Evolutionary conservation across 1,140 invertebrate genomes (phyloP).

Genomic region (Drosophila nigromelanica): DNA sequence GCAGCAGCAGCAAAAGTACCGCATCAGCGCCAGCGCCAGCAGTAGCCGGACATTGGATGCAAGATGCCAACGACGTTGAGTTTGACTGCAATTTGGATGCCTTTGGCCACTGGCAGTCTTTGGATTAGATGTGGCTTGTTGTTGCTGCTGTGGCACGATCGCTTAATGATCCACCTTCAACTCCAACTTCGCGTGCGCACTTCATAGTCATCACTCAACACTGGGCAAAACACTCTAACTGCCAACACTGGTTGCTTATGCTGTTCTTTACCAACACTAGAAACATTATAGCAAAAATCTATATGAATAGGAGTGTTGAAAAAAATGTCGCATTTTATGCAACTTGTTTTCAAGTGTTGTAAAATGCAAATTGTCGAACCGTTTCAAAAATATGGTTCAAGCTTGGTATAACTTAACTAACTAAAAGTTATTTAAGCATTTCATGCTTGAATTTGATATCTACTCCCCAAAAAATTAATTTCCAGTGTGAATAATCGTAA

Average conservation of each 20-base stretch:
- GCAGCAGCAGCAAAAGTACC: slow-evolving; percentile 61
- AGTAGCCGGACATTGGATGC: slow-evolving; percentile 26
- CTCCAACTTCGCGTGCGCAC: slow-evolving; percentile 2
- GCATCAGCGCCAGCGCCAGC: slow-evolving; percentile 47
- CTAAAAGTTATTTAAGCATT: too few species aligned
- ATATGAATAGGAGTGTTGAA: too few species aligned
- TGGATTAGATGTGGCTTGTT: slow-evolving; percentile 59
- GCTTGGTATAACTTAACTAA: too few species aligned
- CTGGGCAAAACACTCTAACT: not conserved
- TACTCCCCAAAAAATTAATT: too few species aligned
- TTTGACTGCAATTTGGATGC: not conserved
- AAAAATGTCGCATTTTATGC: too few species aligned
- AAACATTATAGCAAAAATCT: not conserved
- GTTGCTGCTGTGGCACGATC: slow-evolving; percentile 25
- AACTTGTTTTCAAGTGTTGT: too few species aligned
- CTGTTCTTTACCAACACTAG: not conserved
- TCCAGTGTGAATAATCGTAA: too few species aligned
- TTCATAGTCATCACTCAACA: slow-evolving; percentile 9
- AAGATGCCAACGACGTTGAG: not conserved
- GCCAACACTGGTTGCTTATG: not conserved
- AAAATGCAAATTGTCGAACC: too few species aligned
- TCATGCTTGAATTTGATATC: too few species aligned
- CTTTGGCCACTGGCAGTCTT: slow-evolving; percentile 19
- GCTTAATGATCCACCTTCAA: not conserved
- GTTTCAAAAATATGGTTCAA: too few species aligned